A percentile compares a stretch with the other conserved stretches of the same genome.
Evolutionary conservation across 2,797 vertebrate species (phyloP).

Genomic region (Huso huso): DNA sequence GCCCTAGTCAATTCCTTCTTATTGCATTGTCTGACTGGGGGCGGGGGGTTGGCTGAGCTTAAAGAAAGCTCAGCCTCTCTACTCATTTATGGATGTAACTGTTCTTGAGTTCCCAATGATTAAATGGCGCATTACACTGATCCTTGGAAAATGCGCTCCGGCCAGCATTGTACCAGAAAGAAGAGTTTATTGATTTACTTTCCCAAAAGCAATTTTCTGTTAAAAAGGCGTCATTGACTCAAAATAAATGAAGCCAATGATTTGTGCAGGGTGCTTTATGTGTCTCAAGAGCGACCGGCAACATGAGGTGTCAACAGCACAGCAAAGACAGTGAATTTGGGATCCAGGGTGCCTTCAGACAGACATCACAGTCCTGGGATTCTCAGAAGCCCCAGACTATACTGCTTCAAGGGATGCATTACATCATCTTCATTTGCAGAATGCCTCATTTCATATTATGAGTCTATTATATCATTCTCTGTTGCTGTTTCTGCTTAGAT

Average conservation of each 20-base stretch:
- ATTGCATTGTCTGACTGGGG: not conserved
- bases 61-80: not conserved
- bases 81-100: slow-evolving; percentile 6
- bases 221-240: slow-evolving; percentile 17
- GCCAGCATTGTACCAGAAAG: slow-evolving; percentile 17
- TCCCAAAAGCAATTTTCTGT: slow-evolving; percentile 23
- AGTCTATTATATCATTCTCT: too few species aligned
- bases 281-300: not conserved
- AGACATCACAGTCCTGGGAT: too few species aligned
- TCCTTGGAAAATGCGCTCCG: slow-evolving; percentile 24
- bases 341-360: too few species aligned
- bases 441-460: too few species aligned
- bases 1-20: too few species aligned
- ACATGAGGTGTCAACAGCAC: not conserved
- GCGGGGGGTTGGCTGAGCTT: not conserved
- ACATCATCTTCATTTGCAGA: too few species aligned
- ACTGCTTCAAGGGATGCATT: too few species aligned
- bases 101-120: slow-evolving; percentile 22
- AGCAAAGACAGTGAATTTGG: not conserved
- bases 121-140: slow-evolving; percentile 21
- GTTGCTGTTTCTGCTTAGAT: too few species aligned
- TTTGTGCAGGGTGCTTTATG: not conserved
- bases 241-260: not conserved
- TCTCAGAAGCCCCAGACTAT: too few species aligned
- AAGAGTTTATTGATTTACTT: slow-evolving; percentile 29